A percentile compares a stretch with the other conserved stretches of the same genome.
phyloP scores from a whole-genome alignment of 2,797 vertebrate species.

The Anas flavirostris region DNA sequence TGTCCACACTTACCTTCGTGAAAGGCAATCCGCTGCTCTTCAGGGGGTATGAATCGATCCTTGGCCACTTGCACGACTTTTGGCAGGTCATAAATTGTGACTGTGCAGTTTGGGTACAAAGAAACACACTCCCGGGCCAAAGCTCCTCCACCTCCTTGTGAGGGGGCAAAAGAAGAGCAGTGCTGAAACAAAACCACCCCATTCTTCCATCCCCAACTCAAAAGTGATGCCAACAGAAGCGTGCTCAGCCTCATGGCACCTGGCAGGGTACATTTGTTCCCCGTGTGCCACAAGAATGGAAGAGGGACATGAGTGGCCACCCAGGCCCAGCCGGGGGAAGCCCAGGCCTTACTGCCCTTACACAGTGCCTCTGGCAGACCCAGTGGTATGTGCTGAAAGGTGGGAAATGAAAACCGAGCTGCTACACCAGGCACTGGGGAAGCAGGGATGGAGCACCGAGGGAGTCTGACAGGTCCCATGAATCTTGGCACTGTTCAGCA shows the following conservation, averaged over 20 bases:
- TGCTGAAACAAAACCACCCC: not conserved
- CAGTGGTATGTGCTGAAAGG: not conserved
- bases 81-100: conserved; percentile 89
- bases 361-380: fast-evolving
- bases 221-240: fast-evolving
- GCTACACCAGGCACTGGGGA: not conserved
- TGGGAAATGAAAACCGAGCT: not conserved
- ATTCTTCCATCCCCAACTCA: not conserved
- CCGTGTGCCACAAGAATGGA: not conserved
- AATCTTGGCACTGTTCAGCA: not conserved
- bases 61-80: conserved; percentile 81
- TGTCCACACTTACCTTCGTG: conserved; percentile 78
- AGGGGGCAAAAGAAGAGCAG: not conserved
- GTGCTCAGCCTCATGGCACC: not conserved
- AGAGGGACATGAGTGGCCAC: not conserved
- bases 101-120: conserved; percentile 81
- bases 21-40: conserved; percentile 78
- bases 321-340: too few species aligned
- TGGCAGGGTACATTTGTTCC: not conserved
- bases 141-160: conserved; percentile 88
- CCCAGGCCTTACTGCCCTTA: too few species aligned
- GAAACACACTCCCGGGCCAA: conserved; percentile 84
- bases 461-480: not conserved
- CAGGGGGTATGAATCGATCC: conserved; percentile 76
- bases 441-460: not conserved